A percentile compares a stretch with the other conserved stretches of the same genome.
These are phyloP conservation scores for Haliclystus octoradiatus DNA, from an alignment of 30 jellyfish, hydroid and myxozoan species.

Conservation along the genomic window DNA sequence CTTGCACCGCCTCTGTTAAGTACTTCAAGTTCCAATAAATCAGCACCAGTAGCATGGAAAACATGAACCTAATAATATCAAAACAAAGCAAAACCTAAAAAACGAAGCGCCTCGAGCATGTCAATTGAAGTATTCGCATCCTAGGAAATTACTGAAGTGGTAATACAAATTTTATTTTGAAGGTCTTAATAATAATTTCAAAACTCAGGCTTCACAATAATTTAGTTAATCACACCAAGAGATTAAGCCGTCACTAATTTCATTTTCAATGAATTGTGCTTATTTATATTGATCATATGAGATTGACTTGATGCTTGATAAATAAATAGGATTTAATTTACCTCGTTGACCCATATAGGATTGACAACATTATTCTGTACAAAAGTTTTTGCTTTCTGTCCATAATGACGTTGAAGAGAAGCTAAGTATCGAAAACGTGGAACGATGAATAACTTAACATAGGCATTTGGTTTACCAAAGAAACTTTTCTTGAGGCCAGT, in stretches of 20 bases:
- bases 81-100: not conserved
- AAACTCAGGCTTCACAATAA: too few species aligned
- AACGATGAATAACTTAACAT: slow-evolving; percentile 56
- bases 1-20: slow-evolving; percentile 74
- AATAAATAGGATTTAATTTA: too few species aligned
- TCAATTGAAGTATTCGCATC: not conserved
- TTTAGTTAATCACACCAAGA: too few species aligned
- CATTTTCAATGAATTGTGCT: too few species aligned
- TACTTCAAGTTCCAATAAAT: slow-evolving; percentile 79
- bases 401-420: slow-evolving; percentile 60
- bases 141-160: not conserved
- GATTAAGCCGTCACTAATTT: too few species aligned
- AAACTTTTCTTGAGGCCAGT: slow-evolving; percentile 66
- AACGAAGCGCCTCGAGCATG: not conserved
- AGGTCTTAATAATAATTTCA: too few species aligned
- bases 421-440: slow-evolving; percentile 81
- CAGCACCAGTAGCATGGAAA: slow-evolving; percentile 91
- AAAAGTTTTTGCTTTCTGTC: slow-evolving; percentile 62
- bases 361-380: slow-evolving; percentile 50
- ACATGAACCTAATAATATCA: slow-evolving; percentile 45
- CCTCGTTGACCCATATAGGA: slow-evolving; percentile 86
- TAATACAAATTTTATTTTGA: too few species aligned
- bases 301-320: too few species aligned
- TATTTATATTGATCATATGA: too few species aligned
- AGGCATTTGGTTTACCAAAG: slow-evolving; percentile 91